phyloP scores from a whole-genome alignment of 2,888 invertebrate genomes.

The Leptopilina myrica region DNA sequence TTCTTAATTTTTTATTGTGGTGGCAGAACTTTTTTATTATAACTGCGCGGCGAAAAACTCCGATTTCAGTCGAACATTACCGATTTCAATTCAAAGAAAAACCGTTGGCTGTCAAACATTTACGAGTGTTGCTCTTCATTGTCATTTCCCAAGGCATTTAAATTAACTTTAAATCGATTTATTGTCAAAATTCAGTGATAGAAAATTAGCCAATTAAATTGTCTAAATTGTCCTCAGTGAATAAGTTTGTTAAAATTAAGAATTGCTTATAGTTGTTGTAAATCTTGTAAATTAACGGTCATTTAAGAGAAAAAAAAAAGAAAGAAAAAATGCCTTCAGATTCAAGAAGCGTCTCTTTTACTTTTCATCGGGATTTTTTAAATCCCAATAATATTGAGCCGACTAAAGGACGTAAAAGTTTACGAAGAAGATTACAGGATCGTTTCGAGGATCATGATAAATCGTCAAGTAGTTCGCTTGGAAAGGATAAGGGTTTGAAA shows the following conservation, averaged over 20 bases:
- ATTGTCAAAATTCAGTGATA: not conserved
- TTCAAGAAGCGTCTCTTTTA: conserved; percentile 74
- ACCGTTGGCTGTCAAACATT: not conserved
- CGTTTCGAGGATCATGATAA: conserved; percentile 70
- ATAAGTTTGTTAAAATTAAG: not conserved
- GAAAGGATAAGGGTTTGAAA: conserved; percentile 59
- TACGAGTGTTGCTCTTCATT: not conserved
- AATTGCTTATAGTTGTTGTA: not conserved
- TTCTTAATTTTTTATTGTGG: not conserved
- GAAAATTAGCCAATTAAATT: not conserved
- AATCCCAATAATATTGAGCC: conserved; percentile 63
- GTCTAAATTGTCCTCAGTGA: not conserved
- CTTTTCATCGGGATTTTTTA: conserved; percentile 71
- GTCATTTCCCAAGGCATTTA: not conserved
- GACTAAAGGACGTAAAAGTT: conserved; percentile 62
- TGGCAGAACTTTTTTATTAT: not conserved
- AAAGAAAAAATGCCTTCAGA: conserved; percentile 70
- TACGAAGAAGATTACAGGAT: conserved; percentile 71
- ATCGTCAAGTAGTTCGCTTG: conserved; percentile 47
- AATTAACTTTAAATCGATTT: not conserved
- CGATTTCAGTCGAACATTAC: not conserved
- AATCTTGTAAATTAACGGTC: not conserved
- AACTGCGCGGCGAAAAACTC: not conserved
- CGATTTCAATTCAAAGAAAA: conserved; percentile 3
- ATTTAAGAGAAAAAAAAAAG: too few relatives aligned